Evolutionary conservation across 2,113 vertebrate species (phyloP).

Genomic region (Rhea pennata): DNA sequence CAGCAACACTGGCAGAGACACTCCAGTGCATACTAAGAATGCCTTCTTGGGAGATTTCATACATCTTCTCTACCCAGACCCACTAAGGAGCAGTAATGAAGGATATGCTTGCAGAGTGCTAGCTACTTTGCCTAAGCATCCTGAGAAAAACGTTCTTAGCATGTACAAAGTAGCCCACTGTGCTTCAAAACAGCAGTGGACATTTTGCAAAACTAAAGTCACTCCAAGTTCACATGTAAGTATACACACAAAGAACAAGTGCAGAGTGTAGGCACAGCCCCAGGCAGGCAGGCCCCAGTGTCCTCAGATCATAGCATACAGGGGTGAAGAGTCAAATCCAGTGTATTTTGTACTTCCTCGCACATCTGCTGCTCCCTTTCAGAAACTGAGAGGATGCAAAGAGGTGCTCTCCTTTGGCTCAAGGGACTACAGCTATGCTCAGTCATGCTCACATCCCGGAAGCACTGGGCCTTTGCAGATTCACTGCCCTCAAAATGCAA

Average conservation of each 20-base stretch:
- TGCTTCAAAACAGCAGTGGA: not conserved
- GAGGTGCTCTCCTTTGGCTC: not conserved
- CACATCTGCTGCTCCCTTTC: not conserved
- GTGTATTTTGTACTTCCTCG: not conserved
- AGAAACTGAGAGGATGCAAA: not conserved
- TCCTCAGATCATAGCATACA: not conserved
- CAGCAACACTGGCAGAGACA: not conserved
- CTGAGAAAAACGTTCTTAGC: not conserved
- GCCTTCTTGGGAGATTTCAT: not conserved
- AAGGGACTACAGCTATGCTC: not conserved
- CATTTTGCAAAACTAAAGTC: not conserved
- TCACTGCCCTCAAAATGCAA: not conserved
- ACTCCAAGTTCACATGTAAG: not conserved
- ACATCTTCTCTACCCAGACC: not conserved
- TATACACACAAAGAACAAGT: rapidly evolving
- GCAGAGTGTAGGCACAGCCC: not conserved
- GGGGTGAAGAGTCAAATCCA: not conserved
- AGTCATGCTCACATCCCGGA: not conserved
- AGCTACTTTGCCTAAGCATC: not conserved
- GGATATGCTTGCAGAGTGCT: not conserved
- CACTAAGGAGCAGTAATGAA: not conserved
- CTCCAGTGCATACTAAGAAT: not conserved
- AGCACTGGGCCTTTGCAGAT: not conserved
- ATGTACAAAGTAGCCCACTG: not conserved
- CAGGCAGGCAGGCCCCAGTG: not conserved